phyloP scores from a whole-genome alignment of 2,888 invertebrate genomes.

The Pseudolycoriella hygida region DNA sequence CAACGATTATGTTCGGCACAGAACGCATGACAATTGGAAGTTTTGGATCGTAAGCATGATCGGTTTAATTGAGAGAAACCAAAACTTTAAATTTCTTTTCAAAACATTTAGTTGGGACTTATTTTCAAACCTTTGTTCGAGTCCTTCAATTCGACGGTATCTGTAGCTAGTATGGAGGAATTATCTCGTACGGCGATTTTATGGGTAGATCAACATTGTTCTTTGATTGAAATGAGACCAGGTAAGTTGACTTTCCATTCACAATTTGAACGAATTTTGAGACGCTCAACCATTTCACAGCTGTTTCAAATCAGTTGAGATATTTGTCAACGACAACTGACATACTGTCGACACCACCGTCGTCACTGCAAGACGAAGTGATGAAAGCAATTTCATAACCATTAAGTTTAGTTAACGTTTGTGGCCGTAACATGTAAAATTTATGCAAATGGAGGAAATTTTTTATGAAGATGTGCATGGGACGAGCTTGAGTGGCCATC shows the following conservation, averaged over 20 bases:
- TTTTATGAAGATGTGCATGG: too few species aligned
- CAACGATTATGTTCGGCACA: slow-evolving; percentile 70
- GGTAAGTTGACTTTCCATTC: slow-evolving; percentile 35
- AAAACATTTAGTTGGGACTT: slow-evolving; percentile 60
- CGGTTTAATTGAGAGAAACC: too few species aligned
- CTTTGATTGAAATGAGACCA: slow-evolving; percentile 81
- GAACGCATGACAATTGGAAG: slow-evolving; percentile 89
- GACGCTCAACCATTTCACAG: too few species aligned
- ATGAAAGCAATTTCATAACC: slow-evolving; percentile 42
- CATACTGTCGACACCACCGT: slow-evolving; percentile 69
- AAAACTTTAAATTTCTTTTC: slow-evolving; percentile 15
- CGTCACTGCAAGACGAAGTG: slow-evolving; percentile 78
- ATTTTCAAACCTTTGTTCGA: slow-evolving; percentile 77
- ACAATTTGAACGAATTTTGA: neutral
- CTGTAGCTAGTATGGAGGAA: slow-evolving; percentile 80
- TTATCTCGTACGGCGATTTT: slow-evolving; percentile 77
- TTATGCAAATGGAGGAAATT: too few species aligned
- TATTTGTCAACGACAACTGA: slow-evolving; percentile 84
- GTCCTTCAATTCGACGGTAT: slow-evolving; percentile 82
- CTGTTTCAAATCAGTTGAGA: slow-evolving; percentile 78
- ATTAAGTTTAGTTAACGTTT: too few species aligned
- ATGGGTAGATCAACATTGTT: slow-evolving; percentile 95
- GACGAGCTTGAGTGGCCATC: too few species aligned
- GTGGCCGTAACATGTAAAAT: too few species aligned
- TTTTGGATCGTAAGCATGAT: slow-evolving; percentile 86